phyloP scores from a whole-genome alignment of 2,113 vertebrate genomes.

The Actenoides hombroni region DNA sequence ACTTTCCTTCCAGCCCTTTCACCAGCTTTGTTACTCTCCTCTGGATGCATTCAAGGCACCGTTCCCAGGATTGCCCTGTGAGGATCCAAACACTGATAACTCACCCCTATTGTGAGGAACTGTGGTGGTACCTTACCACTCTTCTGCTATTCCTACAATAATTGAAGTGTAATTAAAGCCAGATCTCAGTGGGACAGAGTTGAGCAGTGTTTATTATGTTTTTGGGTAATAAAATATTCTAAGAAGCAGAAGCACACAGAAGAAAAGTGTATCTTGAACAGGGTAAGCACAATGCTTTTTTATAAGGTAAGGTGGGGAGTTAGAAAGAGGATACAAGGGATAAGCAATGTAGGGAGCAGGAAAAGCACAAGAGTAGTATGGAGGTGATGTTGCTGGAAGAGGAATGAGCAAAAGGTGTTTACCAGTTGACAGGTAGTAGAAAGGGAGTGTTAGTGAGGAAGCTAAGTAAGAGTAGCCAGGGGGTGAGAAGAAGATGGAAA shows the following conservation, averaged over 20 bases:
- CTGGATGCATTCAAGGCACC: fast-evolving
- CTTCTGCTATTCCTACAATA: background rate
- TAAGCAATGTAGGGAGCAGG: background rate
- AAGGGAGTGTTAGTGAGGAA: background rate
- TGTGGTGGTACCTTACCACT: background rate
- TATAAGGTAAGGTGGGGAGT: background rate
- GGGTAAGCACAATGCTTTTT: background rate
- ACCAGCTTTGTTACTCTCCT: background rate
- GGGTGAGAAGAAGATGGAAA: background rate
- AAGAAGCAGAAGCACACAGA: background rate
- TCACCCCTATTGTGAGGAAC: background rate
- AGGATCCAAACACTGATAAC: background rate
- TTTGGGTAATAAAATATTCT: background rate
- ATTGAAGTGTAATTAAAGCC: background rate
- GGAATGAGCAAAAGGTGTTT: background rate
- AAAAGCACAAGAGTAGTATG: background rate
- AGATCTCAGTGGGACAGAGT: background rate
- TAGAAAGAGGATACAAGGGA: background rate
- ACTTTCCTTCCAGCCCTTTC: background rate
- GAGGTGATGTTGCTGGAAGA: background rate
- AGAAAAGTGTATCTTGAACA: background rate
- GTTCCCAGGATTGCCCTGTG: background rate
- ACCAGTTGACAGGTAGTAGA: background rate
- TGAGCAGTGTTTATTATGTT: background rate
- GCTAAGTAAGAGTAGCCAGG: background rate